A percentile compares a stretch with the other conserved stretches of the same genome.
Evolutionary conservation across 2,113 vertebrate genomes (phyloP).

Genomic region (Perccottus glenii): DNA sequence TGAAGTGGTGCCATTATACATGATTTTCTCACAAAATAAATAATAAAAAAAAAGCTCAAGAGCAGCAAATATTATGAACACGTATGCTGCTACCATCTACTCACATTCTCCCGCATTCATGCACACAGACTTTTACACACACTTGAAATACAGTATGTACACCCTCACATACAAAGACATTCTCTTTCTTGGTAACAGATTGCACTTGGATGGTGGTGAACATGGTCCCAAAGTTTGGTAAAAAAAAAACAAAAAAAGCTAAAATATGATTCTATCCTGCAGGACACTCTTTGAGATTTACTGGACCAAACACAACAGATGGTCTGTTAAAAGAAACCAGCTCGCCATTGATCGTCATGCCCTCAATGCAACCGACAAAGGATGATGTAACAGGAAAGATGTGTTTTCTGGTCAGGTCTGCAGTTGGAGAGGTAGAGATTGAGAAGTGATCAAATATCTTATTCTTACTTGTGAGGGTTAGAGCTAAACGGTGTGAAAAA

Average conservation of each 20-base stretch:
- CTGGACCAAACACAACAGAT: slow-evolving; percentile 77
- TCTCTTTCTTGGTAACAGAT: slow-evolving; percentile 67
- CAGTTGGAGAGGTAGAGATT: not conserved
- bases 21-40: slow-evolving; percentile 72
- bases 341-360: slow-evolving; percentile 82
- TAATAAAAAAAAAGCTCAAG: slow-evolving; percentile 58
- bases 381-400: slow-evolving; percentile 78
- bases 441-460: not conserved
- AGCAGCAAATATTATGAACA: slow-evolving; percentile 38
- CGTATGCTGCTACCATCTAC: slow-evolving; percentile 34
- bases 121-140: not conserved
- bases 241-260: slow-evolving; percentile 1
- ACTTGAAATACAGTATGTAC: slow-evolving; percentile 10
- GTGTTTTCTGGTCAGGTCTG: slow-evolving; percentile 34
- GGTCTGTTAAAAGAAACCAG: slow-evolving; percentile 76
- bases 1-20: slow-evolving; percentile 27
- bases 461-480: no score
- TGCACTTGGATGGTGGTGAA: slow-evolving; percentile 65
- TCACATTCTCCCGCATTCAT: slow-evolving; percentile 7
- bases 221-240: slow-evolving; percentile 61
- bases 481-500: no score
- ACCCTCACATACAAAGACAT: slow-evolving; percentile 61
- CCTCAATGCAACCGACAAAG: slow-evolving; percentile 87
- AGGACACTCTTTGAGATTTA: slow-evolving; percentile 89
- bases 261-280: slow-evolving; percentile 58